Base-by-base conservation (phyloP, 2,797 vertebrate genomes). In the Danionella dracula region DNA sequence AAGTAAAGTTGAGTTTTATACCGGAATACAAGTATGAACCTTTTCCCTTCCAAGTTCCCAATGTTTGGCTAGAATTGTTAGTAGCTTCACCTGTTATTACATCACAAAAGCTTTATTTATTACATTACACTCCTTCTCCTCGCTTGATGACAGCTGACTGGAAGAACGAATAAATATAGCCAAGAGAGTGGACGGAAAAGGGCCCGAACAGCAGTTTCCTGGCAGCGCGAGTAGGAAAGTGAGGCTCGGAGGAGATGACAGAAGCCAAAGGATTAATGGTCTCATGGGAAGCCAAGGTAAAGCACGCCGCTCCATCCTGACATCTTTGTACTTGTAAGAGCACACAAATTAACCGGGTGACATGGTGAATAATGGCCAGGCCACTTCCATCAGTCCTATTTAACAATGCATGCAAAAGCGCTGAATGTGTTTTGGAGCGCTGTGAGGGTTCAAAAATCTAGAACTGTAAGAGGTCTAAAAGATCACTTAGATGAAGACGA, bases 271-370 rank as follows among this genome's bases (percentile, higher is more conserved):
- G 87, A 91, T 90, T 89, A 89, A 89, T 89, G 82, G 83, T 85
- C 87, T 78, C 84, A 7, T 61, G 86, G 87, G 87, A 85, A 75
- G 79, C 82, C 79, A 83, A 89, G 83, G 88, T 87, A 89, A 91
- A 88, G 80, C 82, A 73, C 78, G 72, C 83, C 80, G 86, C 85
- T 87, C 83, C 83, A 70, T 83, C 82, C 85, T 88, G 88, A 90
- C 89, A 88, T 89, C 88, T 89, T 84, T 87, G 87, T 87, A 87
- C 87, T 88, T 87, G 89, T 89, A 87, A 89, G 88, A 89, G 86
- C 83, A 87, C 82, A 86, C 84, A 90, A 90, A 90, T 89, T 89
- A 90, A 85, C 86, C 85, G 84, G 78, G 83, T 82, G 85, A 86
- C 79, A 81, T 72, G 10, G 81, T 87, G 85, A 89, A 83, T 88